Conservation (phyloP, 2,888 invertebrate genomes). For the Biston betularia region DNA sequence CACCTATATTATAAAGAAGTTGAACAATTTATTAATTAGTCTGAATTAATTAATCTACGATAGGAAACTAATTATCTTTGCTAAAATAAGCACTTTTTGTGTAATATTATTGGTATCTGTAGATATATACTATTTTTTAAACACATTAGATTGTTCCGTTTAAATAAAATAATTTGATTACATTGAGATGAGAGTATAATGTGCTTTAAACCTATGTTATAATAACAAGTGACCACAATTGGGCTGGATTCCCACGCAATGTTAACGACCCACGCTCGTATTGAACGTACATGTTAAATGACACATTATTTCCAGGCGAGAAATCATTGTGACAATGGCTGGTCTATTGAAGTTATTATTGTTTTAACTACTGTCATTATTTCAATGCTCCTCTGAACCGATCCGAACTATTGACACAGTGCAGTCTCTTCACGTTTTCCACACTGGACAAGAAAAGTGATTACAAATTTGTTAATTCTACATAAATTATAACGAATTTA, state of each 20-base stretch:
- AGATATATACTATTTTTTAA: too few relatives aligned
- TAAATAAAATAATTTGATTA: neutral
- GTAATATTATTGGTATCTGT: too few relatives aligned
- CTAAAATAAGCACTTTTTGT: too few relatives aligned
- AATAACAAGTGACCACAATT: constrained; percentile 60
- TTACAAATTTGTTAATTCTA: neutral
- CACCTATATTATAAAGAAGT: too few relatives aligned
- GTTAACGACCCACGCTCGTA: constrained; percentile 65
- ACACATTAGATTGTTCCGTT: too few relatives aligned
- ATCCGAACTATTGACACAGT: neutral
- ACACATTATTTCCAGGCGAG: constrained; percentile 54
- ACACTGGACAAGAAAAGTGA: neutral
- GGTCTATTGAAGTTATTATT: constrained; percentile 29
- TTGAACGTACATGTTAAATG: constrained; percentile 61
- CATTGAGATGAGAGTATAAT: constrained; percentile 4
- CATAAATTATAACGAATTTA: neutral
- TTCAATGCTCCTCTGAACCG: constrained; percentile 11
- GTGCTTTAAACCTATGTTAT: constrained; percentile 9
- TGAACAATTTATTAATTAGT: too few relatives aligned
- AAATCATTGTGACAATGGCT: constrained; percentile 50
- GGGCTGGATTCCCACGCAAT: constrained; percentile 75
- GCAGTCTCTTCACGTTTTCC: neutral
- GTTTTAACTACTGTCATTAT: constrained; percentile 20
- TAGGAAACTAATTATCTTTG: too few relatives aligned
- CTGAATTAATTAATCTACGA: too few relatives aligned